Percentiles rank a stretch among this genome's conserved stretches.
phyloP scores from a whole-genome alignment of 2,113 vertebrate genomes.

The Platycercus adscitus region DNA sequence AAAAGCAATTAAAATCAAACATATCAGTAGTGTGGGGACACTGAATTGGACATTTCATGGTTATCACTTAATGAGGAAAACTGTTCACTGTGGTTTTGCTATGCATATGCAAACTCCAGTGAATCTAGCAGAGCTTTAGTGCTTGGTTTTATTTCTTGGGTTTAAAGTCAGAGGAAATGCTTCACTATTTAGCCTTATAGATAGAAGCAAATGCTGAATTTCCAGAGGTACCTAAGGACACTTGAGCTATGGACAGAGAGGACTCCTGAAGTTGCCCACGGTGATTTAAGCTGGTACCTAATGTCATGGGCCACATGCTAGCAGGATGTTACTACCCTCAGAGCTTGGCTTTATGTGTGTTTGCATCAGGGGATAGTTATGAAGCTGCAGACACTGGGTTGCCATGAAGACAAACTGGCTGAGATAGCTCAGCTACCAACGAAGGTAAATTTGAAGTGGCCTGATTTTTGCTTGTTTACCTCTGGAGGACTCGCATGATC shows the following conservation, averaged over 20 bases:
- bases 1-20: neutral
- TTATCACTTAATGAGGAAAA: neutral
- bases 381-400: neutral
- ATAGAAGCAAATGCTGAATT: neutral
- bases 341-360: neutral
- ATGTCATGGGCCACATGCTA: neutral
- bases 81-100: neutral
- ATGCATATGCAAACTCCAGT: neutral
- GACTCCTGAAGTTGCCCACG: neutral
- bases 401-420: neutral
- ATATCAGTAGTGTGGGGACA: neutral
- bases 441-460: neutral
- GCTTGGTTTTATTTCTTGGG: neutral
- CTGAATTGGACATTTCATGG: neutral
- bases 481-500: accelerated
- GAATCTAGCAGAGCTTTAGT: neutral
- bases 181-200: neutral
- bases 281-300: neutral
- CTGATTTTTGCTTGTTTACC: neutral
- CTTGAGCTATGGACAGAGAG: neutral
- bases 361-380: neutral
- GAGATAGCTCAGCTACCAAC: neutral
- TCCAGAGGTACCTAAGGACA: neutral
- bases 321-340: neutral
- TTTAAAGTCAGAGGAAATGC: neutral